These are phyloP conservation scores for Hydractinia echinata DNA, from an alignment of 30 jellyfish, hydroid and myxozoan genomes.

Conservation along the genomic window DNA sequence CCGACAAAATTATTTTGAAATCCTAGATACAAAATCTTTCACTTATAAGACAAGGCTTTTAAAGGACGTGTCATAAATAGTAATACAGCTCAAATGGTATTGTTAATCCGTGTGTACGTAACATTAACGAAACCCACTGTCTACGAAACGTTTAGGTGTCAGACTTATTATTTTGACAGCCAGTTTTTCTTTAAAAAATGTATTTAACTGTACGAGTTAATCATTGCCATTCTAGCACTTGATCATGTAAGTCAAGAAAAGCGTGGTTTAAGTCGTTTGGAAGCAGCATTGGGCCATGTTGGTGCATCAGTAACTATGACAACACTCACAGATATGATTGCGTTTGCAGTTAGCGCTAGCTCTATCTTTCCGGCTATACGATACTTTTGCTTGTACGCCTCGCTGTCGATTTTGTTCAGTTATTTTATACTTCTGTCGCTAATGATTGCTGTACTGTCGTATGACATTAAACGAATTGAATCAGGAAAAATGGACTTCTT, in stretches of 20 bases:
- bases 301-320: slow-evolving; percentile 39
- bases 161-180: neutral
- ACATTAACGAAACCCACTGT: neutral
- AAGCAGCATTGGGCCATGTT: slow-evolving; percentile 1
- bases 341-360: slow-evolving; percentile 22
- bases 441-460: slow-evolving; percentile 24
- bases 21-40: too few relatives aligned
- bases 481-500: neutral
- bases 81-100: too few relatives aligned
- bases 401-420: neutral
- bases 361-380: slow-evolving; percentile 32
- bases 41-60: too few relatives aligned
- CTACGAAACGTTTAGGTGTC: neutral
- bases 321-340: slow-evolving; percentile 28
- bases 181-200: neutral
- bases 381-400: slow-evolving; percentile 26
- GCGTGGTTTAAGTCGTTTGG: slow-evolving; percentile 2
- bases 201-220: neutral
- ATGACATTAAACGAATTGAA: slow-evolving; percentile 15
- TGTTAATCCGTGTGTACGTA: neutral
- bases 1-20: too few relatives aligned
- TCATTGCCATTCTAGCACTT: slow-evolving; percentile 1
- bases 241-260: neutral
- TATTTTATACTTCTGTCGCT: slow-evolving; percentile 16
- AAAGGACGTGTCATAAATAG: too few relatives aligned